These are phyloP conservation scores for Drosophila kanapiae DNA, from an alignment of 1,140 invertebrate species.

Conservation along the genomic window DNA sequence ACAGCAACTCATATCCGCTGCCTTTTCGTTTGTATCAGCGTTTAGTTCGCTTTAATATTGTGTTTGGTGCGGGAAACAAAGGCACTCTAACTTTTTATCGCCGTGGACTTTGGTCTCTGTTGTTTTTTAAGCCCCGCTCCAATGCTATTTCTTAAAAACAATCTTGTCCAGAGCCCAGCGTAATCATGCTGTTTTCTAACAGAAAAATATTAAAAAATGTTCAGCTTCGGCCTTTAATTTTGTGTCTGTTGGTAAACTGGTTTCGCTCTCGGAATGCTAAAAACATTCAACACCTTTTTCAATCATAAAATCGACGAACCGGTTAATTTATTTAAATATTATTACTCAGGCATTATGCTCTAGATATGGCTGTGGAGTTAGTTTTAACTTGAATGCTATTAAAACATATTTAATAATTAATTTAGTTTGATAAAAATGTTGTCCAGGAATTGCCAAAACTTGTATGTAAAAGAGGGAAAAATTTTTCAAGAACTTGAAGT, in stretches of 20 bases:
- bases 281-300: slow-evolving; percentile 46
- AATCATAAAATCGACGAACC: slow-evolving; percentile 16
- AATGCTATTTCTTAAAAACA: slow-evolving; percentile 37
- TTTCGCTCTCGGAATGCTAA: slow-evolving; percentile 37
- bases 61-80: slow-evolving; percentile 10
- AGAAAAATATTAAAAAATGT: slow-evolving; percentile 1
- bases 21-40: slow-evolving; percentile 35
- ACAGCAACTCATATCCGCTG: slow-evolving; percentile 42
- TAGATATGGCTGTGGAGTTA: not conserved
- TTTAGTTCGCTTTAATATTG: not conserved
- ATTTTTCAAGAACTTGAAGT: not conserved
- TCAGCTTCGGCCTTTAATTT: not conserved
- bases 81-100: slow-evolving; percentile 8
- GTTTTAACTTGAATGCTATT: not conserved
- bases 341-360: slow-evolving; percentile 8
- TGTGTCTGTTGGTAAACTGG: not conserved
- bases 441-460: too few relatives aligned
- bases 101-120: slow-evolving; percentile 19
- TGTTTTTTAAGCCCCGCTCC: slow-evolving; percentile 7
- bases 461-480: not conserved
- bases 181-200: slow-evolving; percentile 8
- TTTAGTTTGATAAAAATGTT: not conserved
- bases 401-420: not conserved
- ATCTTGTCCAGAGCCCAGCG: slow-evolving; percentile 9
- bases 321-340: slow-evolving; percentile 35